phyloP scores from a whole-genome alignment of 2,888 invertebrate species.

The Lordiphosa fenestrarum region DNA sequence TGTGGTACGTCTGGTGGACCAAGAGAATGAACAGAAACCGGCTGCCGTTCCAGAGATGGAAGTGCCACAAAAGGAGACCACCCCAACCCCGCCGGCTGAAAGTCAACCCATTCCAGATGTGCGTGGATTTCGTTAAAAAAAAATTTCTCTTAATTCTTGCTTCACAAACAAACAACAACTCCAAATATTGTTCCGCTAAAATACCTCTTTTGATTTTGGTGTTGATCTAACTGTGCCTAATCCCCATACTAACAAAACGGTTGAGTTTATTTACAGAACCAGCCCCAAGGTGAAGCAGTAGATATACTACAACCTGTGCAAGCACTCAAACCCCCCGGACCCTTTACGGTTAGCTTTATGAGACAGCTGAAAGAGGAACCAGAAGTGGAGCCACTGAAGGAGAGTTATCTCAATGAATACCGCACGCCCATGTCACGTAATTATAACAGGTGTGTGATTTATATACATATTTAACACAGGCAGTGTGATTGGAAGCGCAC shows the following conservation, averaged over 20 bases:
- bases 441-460: conserved; percentile 53
- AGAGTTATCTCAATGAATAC: conserved; percentile 34
- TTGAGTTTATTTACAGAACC: conserved; percentile 65
- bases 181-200: conserved; percentile 37
- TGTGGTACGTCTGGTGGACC: conserved; percentile 22
- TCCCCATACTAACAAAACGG: conserved; percentile 50
- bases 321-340: not conserved
- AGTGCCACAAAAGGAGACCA: not conserved
- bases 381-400: not conserved
- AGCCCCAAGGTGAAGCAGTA: conserved; percentile 1
- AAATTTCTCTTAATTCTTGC: conserved; percentile 31
- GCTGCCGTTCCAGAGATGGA: not conserved
- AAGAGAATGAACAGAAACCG: not conserved
- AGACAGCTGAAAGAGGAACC: conserved; percentile 29
- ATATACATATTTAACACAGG: no score
- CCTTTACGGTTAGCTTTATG: conserved; percentile 41
- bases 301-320: not conserved
- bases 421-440: conserved; percentile 53
- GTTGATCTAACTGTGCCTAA: conserved; percentile 27
- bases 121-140: conserved; percentile 67
- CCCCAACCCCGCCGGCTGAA: no score
- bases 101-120: conserved; percentile 44
- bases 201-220: conserved; percentile 5
- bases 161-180: conserved; percentile 39
- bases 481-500: no score